Evolutionary conservation across 1,140 invertebrate species (phyloP).

Genomic region (Acromyrmex charruanus): DNA sequence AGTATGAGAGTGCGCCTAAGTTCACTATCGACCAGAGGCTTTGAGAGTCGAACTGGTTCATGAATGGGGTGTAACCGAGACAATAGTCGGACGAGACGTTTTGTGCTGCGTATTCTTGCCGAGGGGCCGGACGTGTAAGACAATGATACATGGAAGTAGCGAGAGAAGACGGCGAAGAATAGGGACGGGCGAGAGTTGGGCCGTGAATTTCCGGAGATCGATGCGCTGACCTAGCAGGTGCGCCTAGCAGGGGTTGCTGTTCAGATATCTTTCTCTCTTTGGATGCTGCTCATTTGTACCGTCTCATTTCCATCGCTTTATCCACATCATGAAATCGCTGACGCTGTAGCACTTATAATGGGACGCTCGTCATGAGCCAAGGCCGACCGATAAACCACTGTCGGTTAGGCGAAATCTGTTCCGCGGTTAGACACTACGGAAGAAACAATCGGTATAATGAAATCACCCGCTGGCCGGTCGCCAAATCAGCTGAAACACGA

Average conservation of each 20-base stretch:
- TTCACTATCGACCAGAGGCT: conserved; percentile 48
- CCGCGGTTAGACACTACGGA: conserved; percentile 41
- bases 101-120: conserved; percentile 48
- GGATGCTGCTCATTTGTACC: conserved; percentile 1
- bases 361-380: conserved; percentile 33
- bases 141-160: conserved; percentile 39
- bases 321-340: conserved; percentile 28
- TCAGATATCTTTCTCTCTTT: conserved; percentile 49
- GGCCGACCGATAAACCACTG: conserved; percentile 13
- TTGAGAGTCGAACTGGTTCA: conserved; percentile 43
- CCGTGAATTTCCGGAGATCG: conserved; percentile 60
- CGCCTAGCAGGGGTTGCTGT: background rate
- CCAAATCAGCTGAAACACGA: conserved; percentile 16
- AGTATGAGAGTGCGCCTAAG: conserved; percentile 9
- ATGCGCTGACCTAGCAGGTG: conserved; percentile 60
- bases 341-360: background rate
- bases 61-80: conserved; percentile 54
- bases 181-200: conserved; percentile 11
- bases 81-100: conserved; percentile 47
- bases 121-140: conserved; percentile 46
- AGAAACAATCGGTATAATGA: conserved; percentile 57
- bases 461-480: conserved; percentile 33
- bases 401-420: conserved; percentile 23
- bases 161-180: conserved; percentile 39
- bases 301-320: background rate